phyloP scores from a whole-genome alignment of 1,140 invertebrate species.

The Rhopalosiphum maidis region DNA sequence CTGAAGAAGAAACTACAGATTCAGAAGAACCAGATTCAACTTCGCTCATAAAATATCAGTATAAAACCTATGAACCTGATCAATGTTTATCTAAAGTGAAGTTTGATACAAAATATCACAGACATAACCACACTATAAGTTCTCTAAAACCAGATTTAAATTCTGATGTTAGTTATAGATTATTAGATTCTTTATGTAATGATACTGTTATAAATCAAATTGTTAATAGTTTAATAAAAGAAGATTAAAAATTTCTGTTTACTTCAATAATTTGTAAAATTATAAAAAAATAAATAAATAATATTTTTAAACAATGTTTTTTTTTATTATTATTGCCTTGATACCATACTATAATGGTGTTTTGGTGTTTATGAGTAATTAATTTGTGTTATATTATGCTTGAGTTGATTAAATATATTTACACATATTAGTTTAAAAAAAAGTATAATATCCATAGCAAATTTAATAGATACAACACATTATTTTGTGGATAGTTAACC shows the following conservation, averaged over 20 bases:
- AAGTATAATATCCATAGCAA: no score
- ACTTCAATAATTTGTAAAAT: not conserved
- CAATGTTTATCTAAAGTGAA: not conserved
- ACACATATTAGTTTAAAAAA: no score
- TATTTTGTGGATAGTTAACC: no score
- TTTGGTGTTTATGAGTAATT: not conserved
- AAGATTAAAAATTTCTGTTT: not conserved
- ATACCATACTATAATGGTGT: not conserved
- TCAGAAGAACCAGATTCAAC: not conserved
- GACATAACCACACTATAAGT: not conserved
- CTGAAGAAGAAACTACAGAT: not conserved
- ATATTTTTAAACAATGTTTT: not conserved
- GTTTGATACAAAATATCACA: slow-evolving; percentile 24
- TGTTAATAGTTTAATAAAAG: slow-evolving; percentile 34
- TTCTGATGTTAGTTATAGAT: not conserved
- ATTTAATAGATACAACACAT: no score
- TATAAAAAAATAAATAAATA: not conserved
- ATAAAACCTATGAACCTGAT: not conserved
- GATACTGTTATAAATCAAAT: slow-evolving; percentile 49
- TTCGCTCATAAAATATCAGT: not conserved
- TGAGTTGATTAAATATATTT: no score
- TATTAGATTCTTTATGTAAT: slow-evolving; percentile 41
- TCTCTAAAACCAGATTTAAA: not conserved
- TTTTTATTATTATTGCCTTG: not conserved
- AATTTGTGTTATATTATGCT: no score